Percentiles rank a stretch among this genome's conserved stretches.
Evolutionary conservation across 2,113 vertebrate species (phyloP).

Genomic region (Pollimyrus isidori): DNA sequence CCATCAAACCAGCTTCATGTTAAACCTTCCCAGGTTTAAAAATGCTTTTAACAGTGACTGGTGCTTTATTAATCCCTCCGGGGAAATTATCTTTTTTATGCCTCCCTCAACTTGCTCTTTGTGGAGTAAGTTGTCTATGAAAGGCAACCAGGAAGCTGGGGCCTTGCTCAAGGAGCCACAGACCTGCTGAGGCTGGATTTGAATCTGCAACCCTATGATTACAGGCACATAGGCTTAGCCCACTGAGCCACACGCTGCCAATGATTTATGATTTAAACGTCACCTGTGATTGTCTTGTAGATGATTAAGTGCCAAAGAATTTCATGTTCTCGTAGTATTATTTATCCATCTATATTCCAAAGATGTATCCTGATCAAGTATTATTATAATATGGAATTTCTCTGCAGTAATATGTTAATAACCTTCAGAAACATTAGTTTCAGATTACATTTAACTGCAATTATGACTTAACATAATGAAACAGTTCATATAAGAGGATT

Average conservation of each 20-base stretch:
- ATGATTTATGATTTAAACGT: not conserved
- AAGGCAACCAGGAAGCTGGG: no score
- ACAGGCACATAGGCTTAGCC: no score
- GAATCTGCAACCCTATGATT: no score
- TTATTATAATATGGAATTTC: not conserved
- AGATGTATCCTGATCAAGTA: not conserved
- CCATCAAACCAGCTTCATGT: not conserved
- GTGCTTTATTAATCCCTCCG: no score
- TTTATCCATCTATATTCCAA: not conserved
- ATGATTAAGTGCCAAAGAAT: not conserved
- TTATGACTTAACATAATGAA: not conserved
- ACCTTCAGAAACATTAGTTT: not conserved
- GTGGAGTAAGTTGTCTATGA: no score
- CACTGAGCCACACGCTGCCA: no score
- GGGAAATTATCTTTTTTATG: no score
- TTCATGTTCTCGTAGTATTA: not conserved
- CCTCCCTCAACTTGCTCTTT: no score
- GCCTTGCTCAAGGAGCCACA: no score
- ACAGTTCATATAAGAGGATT: not conserved
- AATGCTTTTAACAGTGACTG: not conserved
- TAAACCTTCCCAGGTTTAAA: not conserved
- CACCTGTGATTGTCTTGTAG: not conserved
- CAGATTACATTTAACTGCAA: not conserved
- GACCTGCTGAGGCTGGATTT: no score
- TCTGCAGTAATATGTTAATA: not conserved